A percentile compares a stretch with the other conserved stretches of the same genome.
Conservation (phyloP, 2,797 vertebrate species). For the Etheostoma perlongum region DNA sequence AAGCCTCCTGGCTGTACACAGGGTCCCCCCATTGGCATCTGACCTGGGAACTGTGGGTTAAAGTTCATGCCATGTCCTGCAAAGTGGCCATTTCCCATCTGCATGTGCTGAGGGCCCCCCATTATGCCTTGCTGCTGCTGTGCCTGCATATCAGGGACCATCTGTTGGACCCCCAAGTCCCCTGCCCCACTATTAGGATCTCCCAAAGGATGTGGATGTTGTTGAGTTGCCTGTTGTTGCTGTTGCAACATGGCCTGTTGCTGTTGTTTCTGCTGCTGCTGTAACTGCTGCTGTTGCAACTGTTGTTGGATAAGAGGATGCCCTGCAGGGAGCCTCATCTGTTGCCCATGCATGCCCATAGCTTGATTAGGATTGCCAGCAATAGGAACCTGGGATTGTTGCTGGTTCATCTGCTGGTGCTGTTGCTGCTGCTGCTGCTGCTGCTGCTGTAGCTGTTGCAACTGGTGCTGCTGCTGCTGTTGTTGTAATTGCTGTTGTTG, state of each 20-base stretch:
- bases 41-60: conserved; percentile 90
- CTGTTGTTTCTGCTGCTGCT: conserved; percentile 73
- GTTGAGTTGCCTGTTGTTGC: conserved; percentile 84
- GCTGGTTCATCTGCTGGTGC: conserved; percentile 85
- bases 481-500: conserved; percentile 90
- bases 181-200: conserved; percentile 84
- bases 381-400: conserved; percentile 87
- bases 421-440: conserved; percentile 85
- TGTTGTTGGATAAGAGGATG: conserved; percentile 93
- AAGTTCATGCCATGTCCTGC: conserved; percentile 92
- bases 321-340: conserved; percentile 89
- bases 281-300: conserved; percentile 89
- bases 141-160: conserved; percentile 94
- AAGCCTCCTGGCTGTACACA: conserved; percentile 93
- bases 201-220: conserved; percentile 88
- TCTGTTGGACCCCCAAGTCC: conserved; percentile 90
- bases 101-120: conserved; percentile 90
- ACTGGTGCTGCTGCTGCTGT: conserved; percentile 85
- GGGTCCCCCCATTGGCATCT: conserved; percentile 89
- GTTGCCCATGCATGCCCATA: conserved; percentile 94
- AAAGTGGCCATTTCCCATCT: conserved; percentile 96
- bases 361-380: conserved; percentile 92
- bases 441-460: conserved; percentile 82
- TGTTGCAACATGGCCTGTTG: conserved; percentile 82
- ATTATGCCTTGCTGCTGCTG: conserved; percentile 92